phyloP scores from a whole-genome alignment of 1,140 invertebrate genomes.

The Mycetomoellerius zeteki region DNA sequence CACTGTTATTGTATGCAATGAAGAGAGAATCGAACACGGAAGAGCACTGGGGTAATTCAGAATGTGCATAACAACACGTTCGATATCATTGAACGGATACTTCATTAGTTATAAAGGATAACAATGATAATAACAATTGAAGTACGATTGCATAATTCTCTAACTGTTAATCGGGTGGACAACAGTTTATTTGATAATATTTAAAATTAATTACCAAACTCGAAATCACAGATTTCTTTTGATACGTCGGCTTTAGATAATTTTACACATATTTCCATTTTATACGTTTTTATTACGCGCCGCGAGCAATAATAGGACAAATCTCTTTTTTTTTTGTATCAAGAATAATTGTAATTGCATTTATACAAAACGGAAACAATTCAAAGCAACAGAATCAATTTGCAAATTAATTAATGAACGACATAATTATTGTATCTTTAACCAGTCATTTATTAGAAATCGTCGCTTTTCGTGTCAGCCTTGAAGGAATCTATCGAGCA shows the following conservation, averaged over 20 bases:
- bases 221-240: not conserved
- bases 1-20: not conserved
- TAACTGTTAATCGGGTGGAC: not conserved
- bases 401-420: not conserved
- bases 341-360: not conserved
- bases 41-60: constrained; percentile 54
- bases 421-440: not conserved
- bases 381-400: not conserved
- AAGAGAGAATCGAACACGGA: constrained; percentile 50
- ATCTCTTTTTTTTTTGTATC: not conserved
- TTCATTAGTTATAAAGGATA: constrained; percentile 56
- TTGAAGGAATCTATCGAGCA: not conserved
- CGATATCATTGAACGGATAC: constrained; percentile 57
- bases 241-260: not conserved
- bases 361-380: not conserved
- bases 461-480: too few relatives aligned
- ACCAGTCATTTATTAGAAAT: not conserved
- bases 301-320: not conserved
- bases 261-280: not conserved
- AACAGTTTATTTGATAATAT: not conserved
- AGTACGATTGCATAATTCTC: constrained; percentile 1
- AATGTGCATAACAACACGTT: constrained; percentile 30
- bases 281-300: not conserved
- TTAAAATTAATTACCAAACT: not conserved
- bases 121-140: constrained; percentile 28